Evolutionary conservation across 2,888 invertebrate species (phyloP), one percentile per base, ranked within the genome.

Genomic region (Meta bourneti): DNA sequence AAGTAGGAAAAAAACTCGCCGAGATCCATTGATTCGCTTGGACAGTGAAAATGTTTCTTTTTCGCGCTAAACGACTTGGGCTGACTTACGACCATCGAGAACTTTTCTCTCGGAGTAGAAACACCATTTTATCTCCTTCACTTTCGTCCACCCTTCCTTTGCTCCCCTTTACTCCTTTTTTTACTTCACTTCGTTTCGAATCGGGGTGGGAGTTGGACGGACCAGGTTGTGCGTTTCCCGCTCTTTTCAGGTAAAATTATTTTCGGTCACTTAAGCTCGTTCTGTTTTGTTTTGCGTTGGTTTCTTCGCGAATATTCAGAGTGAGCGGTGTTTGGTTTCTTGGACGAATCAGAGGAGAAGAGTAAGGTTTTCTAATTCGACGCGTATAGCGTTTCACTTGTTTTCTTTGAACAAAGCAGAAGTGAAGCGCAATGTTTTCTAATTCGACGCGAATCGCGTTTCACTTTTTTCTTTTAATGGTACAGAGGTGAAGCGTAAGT

Each of bases 1-100:
- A 61, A 61, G 83, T 20, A 49, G 77, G 7, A 11, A 77, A 74
- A 70, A 79, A 86, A 86, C 51, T 48, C 71, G 74, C 20, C 34
- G 72, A 83, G 84, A 84, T 78, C 83, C 89, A 90, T 90, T 83
- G 89, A 79, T 84, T 90, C 84, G 19, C 52, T 71, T 48, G 79
- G 87, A 83, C 87, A 87, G 87, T 83, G 91, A 91, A 91, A 91
- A 91, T 91, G 91, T 91, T 91, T 91, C 87, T 87, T 88, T 91
- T 91, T 87, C 82, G 71, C 87, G 82, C 82, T 79, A 87, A 91
- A 88, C 87, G 82, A 91, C 91, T 83, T 48, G 54, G 91, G 82
- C 87, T 91, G 91, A 91, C 87, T 91, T 87, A 91, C 87, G 87
- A 83, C 86, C 71, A 54, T 52, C n/a, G 82, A 71, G 79, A 79